Conservation (phyloP, 1,140 invertebrate genomes). For the Drosophila tsacasi region DNA sequence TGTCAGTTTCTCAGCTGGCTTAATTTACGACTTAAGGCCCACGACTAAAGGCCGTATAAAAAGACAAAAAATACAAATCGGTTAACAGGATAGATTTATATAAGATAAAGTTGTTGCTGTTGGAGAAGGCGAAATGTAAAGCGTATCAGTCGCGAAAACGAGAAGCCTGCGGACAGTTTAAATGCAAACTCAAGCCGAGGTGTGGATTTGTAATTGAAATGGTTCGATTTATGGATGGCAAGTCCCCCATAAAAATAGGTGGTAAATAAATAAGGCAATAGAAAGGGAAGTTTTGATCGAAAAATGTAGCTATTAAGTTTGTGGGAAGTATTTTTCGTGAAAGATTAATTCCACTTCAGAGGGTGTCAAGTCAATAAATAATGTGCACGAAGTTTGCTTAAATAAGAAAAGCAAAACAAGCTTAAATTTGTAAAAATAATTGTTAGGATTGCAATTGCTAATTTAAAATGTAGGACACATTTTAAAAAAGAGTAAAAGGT, state of each 20-base stretch:
- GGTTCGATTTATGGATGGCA: conserved; percentile 13
- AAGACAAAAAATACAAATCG: conserved; percentile 25
- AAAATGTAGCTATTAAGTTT: background rate
- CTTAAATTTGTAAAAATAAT: background rate
- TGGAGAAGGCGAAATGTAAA: background rate
- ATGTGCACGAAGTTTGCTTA: background rate
- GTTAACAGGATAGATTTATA: conserved; percentile 44
- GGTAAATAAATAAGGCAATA: background rate
- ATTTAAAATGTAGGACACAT: too few species aligned
- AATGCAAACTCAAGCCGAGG: conserved; percentile 21
- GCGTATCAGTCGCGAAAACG: conserved; percentile 15
- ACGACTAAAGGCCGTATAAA: conserved; percentile 29
- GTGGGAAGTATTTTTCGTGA: background rate
- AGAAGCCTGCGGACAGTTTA: conserved; percentile 25
- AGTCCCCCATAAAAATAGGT: background rate
- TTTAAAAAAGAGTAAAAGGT: too few species aligned
- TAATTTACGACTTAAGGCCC: conserved; percentile 49
- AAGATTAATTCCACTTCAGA: background rate
- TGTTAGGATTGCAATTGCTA: too few species aligned
- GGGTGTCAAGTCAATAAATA: background rate
- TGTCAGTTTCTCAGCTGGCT: conserved; percentile 30
- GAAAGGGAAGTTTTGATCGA: background rate
- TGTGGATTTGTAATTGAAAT: conserved; percentile 30
- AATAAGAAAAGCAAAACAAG: background rate
- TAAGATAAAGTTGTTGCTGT: conserved; percentile 25